Evolutionary conservation across 2,888 invertebrate species (phyloP).

Genomic region (Cryptocheilus praepositus): DNA sequence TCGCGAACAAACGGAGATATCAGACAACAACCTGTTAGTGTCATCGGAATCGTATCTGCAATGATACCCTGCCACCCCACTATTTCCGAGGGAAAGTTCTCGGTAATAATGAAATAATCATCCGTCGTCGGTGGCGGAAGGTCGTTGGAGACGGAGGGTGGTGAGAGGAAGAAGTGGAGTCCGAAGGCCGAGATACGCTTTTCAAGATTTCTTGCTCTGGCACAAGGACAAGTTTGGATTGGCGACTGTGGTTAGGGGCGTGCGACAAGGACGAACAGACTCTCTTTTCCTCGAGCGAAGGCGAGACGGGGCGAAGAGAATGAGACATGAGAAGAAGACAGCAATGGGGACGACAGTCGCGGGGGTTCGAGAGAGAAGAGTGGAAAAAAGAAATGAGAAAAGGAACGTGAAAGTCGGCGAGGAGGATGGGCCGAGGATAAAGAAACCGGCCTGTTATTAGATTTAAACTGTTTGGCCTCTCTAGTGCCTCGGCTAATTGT

Average conservation of each 20-base stretch:
- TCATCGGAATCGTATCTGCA: no score
- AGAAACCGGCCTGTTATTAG: constrained; percentile 57
- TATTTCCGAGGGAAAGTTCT: constrained; percentile 11
- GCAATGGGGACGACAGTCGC: constrained; percentile 10
- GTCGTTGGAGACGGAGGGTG: background rate
- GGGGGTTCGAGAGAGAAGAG: background rate
- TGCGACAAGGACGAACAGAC: no score
- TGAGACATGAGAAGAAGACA: background rate
- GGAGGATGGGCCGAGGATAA: constrained; percentile 13
- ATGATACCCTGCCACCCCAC: no score
- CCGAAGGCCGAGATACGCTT: background rate
- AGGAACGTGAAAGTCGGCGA: constrained; percentile 15
- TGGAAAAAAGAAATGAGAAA: background rate
- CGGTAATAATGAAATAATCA: constrained; percentile 28
- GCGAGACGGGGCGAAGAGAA: no score
- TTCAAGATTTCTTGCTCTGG: background rate
- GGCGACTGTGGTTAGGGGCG: background rate
- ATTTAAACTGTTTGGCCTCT: constrained; percentile 62
- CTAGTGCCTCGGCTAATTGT: constrained; percentile 59
- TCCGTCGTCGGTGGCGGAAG: background rate
- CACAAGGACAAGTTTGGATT: background rate
- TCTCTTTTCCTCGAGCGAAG: no score
- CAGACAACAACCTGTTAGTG: no score
- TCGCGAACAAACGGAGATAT: no score
- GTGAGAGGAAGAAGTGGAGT: background rate